Evolutionary conservation across 1,140 invertebrate genomes (phyloP), one percentile per base, ranked within the genome.

Genomic region (Stegodyphus dumicola): DNA sequence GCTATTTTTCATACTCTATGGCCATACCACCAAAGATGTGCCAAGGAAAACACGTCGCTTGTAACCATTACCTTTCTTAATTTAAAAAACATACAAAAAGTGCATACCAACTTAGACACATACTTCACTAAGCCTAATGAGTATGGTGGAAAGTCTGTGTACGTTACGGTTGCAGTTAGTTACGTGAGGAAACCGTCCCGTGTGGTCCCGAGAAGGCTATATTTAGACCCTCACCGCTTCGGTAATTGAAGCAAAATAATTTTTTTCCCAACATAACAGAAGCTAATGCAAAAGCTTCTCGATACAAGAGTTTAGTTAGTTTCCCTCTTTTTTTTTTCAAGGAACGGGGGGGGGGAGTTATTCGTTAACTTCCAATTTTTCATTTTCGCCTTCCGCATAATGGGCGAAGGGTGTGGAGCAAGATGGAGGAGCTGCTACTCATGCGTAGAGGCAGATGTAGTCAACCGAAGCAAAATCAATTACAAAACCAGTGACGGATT

Each of bases 121-220:
- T 15, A 13, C 48, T 49, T 71, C 48, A 13, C 69, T 51, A 51
- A 51, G 11, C 69, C 13, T 71, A 71, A 71, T 71, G 69, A 71
- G 69, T 15, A 52, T 17, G 69, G 69, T 71, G 69, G 69, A 51
- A 52, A 71, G 69, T 71, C 69, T 51, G 69, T 71, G 69, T 71
- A 71, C 69, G 69, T 71, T 71, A 71, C 69, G 48, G 69, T 71
- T 71, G n/a, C 69, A 51, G 69, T 3, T 48, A 33, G 33, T 33
- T 33, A 33, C 33, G 33, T 33, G 33, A 33, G 52, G 52, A 15
- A 71, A 49, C 69, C 69, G 13, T 51, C 69, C 69, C 48, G 69
- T 71, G 69, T 71, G 69, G 69, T 71, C 69, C 52, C 10, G 69
- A 13, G 49, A 71, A 71, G 52, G 49, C 69, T 71, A 71, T 71